Percentiles rank a stretch among this genome's conserved stretches.
phyloP scores from a whole-genome alignment of 2,113 vertebrate genomes.

The Aix galericulata region DNA sequence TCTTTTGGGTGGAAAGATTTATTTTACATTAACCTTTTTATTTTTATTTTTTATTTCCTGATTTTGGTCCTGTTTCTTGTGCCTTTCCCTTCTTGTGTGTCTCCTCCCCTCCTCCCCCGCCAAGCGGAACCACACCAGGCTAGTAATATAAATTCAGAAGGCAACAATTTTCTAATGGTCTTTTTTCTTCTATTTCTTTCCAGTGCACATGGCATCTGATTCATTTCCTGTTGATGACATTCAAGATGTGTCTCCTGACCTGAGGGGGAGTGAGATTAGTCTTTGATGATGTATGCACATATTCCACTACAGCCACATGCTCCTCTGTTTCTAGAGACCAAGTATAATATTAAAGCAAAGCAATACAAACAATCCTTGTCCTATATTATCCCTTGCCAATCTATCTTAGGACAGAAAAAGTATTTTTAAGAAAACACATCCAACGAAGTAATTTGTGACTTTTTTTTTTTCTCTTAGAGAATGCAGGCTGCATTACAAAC shows the following conservation, averaged over 20 bases:
- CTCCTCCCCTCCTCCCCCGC: too few relatives aligned
- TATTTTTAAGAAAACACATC: not conserved
- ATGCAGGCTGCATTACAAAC: not conserved
- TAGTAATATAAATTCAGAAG: not conserved
- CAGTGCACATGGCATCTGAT: not conserved
- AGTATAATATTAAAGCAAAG: not conserved
- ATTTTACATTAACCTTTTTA: not conserved
- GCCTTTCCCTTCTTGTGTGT: not conserved
- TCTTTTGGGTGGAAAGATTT: not conserved
- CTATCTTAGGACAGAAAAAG: not conserved
- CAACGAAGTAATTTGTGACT: not conserved
- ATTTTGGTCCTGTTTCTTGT: not conserved
- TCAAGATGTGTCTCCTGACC: not conserved
- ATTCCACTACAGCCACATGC: accelerated
- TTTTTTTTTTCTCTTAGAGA: not conserved
- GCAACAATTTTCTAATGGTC: not conserved
- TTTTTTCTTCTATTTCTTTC: not conserved
- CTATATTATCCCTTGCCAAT: not conserved
- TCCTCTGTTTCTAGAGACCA: accelerated
- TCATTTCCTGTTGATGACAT: not conserved
- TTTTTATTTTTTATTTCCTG: not conserved
- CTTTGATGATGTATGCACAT: not conserved
- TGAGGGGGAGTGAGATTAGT: not conserved
- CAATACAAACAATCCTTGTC: not conserved
- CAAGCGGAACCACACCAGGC: not conserved